Base-by-base conservation (phyloP, 1,140 invertebrate genomes). In the Drosophila orosa region DNA sequence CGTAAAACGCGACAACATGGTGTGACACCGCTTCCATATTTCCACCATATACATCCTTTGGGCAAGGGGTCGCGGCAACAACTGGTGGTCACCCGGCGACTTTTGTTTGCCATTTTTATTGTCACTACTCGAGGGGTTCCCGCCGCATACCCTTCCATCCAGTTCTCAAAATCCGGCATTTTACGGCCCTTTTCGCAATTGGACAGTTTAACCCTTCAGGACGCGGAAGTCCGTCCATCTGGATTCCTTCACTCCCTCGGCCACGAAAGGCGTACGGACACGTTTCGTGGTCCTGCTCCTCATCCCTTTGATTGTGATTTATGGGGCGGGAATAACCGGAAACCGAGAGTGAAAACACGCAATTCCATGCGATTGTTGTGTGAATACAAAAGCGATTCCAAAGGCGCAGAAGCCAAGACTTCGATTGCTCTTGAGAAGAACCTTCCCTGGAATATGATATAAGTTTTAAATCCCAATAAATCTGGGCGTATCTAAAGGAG, bases 1-100 rank as follows among this genome's bases (percentile, higher is more conserved):
- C 80, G 69, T 90, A 89, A 89, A 89, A 89, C 85, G 85, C 80
- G 84, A 78, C 85, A 89, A 89, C 84, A 89, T 89, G 84, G 84
- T 89, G 84, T 84, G 84, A 89, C 85, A 84, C 44, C 72, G 83
- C 72, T 79, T 86, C 84, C 83, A 86, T 89, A 89, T 83, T 86
- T 87, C 57, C 52, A 62, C 56, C 58, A 74, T 85, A 66, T 52
- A 54, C 17, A 27, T 47, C 45, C 63, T 44, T 62, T 10, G 10
- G 67, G 55, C 45, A 79, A 87, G 58, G 74, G 81, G 77, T 80
- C 68, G 72, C 48, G 54, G 66, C 62, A 58, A 57, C 48, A 47
- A 31, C 42, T 45, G 44, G 44, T 72, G 63, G 56, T 52, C 74
- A 52, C 25, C 45, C 67, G 31, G 84, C 66, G 74, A 80, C 77